phyloP scores from a whole-genome alignment of 2,113 vertebrate genomes.

The Mormoops blainvillei region DNA sequence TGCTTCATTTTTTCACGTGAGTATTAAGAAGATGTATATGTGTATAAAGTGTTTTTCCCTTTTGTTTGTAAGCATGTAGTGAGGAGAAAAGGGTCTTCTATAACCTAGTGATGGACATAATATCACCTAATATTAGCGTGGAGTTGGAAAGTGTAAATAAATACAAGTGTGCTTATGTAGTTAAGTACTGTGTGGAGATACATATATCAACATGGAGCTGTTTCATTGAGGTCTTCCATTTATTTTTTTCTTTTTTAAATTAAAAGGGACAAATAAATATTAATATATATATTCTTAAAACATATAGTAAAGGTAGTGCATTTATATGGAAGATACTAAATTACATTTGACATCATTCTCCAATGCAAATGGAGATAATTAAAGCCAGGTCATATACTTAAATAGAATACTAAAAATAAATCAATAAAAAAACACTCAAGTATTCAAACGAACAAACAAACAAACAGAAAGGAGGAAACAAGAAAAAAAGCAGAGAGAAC shows the following conservation, averaged over 20 bases:
- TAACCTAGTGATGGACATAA: neutral
- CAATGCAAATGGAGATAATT: neutral
- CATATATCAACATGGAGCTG: neutral
- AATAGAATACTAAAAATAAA: neutral
- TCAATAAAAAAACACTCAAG: neutral
- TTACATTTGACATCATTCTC: neutral
- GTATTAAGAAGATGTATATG: neutral
- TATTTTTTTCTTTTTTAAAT: neutral
- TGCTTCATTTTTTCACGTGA: neutral
- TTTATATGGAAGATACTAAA: neutral
- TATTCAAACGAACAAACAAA: neutral
- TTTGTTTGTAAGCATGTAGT: neutral
- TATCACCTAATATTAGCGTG: neutral
- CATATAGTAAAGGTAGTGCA: too few species aligned
- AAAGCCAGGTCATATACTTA: neutral
- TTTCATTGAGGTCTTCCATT: neutral
- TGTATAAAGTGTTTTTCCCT: neutral
- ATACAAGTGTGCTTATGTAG: neutral
- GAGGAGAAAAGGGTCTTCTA: neutral
- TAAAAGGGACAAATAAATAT: neutral
- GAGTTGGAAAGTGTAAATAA: neutral
- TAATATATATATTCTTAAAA: neutral
- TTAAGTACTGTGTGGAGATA: neutral
- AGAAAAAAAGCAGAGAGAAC: neutral
- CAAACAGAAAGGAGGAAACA: neutral